These are phyloP conservation scores for Trachymyrmex septentrionalis DNA, from an alignment of 1,140 invertebrate genomes.

Conservation along the genomic window DNA sequence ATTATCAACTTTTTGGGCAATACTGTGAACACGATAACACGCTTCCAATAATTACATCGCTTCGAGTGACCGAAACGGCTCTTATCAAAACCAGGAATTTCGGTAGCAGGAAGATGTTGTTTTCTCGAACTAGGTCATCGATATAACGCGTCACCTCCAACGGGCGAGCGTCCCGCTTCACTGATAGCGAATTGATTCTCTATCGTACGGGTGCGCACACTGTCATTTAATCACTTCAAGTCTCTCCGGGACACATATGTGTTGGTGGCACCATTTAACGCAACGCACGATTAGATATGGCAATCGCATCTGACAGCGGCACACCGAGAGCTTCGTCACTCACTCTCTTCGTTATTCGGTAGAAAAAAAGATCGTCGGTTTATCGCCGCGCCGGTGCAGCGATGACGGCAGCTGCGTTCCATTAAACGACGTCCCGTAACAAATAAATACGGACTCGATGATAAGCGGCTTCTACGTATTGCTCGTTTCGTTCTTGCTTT, in stretches of 20 bases:
- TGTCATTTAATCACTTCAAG: conserved; percentile 40
- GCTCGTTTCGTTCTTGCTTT: conserved; percentile 45
- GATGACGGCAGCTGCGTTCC: conserved; percentile 45
- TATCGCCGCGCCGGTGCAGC: conserved; percentile 54
- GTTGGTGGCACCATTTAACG: conserved; percentile 53
- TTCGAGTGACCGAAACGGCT: neutral
- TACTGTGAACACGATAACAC: neutral
- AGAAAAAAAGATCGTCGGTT: conserved; percentile 31
- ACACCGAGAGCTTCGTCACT: conserved; percentile 23
- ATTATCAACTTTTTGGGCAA: neutral
- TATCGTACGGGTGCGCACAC: conserved; percentile 12
- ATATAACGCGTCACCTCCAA: neutral
- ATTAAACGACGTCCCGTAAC: conserved; percentile 46
- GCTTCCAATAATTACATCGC: conserved; percentile 5
- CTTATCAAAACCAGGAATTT: conserved; percentile 33
- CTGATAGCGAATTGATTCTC: conserved; percentile 51
- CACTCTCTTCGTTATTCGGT: conserved; percentile 40
- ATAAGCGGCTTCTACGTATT: conserved; percentile 43
- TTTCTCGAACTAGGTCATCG: conserved; percentile 42
- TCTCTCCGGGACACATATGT: neutral
- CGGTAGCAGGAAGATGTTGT: conserved; percentile 8
- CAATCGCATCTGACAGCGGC: conserved; percentile 56
- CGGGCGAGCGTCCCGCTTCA: neutral
- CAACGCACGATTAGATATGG: conserved; percentile 53
- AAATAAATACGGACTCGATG: conserved; percentile 49